Base-by-base conservation (phyloP, 1,140 invertebrate genomes). In the Neodiprion fabricii region DNA sequence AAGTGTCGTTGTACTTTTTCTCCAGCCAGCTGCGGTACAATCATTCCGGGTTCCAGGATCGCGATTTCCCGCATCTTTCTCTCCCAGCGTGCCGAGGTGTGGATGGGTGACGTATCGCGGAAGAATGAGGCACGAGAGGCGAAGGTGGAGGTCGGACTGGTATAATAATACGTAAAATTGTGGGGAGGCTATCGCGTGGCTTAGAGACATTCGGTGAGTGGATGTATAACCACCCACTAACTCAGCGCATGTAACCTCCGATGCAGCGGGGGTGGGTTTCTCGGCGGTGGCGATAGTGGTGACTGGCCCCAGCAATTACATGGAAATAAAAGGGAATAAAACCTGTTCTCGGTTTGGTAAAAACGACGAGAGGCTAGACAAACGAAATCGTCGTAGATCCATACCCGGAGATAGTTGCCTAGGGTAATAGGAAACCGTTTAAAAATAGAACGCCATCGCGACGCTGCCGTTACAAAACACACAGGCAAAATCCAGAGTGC, bases 301-400 rank as follows among this genome's bases (percentile, higher is more conserved):
- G 86, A 86, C 85, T 87, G 86, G 86, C 83, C 85, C 85, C 84
- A 86, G 85, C 86, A 87, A 87, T 87, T 87, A 87, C 86, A 86
- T 80, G 77, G 71, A 84, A 86, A 87, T 86, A 86, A 86, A 86
- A 87, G 82, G 82, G 84, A 87, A 86, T 85, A 84, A 40, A 40
- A 61, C 11, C n/a, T 17, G 53, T 61, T 5, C 53, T 12, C 1
- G 53, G 28, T 40, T 12, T 12, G 53, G 3, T 17, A 14, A 14
- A 61, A 17, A 61, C 53, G 53, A 61, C 28, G 28, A 40, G 53
- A 61, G 53, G 11, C 11, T 61, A 61, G 53, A 40, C 28, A 40
- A 40, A 40, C 28, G 28, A 9, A 61, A 12, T 61, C 53, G 53
- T 12, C 11, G 11, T 61, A 61, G 53, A 61, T 17, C n/a, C 7